phyloP scores from a whole-genome alignment of 2,888 invertebrate species.

The Tenthredo mesomela region DNA sequence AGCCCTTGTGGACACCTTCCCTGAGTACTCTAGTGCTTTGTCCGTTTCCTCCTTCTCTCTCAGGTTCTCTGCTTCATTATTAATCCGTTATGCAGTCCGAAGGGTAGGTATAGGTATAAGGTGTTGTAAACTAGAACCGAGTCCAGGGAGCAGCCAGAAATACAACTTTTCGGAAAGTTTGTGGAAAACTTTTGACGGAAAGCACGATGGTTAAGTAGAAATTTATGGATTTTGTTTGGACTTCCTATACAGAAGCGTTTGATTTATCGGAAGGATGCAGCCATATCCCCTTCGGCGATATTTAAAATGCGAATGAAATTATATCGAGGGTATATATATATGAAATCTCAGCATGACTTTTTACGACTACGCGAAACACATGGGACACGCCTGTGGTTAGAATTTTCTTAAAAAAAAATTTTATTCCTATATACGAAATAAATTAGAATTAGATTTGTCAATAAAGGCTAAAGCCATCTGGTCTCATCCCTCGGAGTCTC shows the following conservation, averaged over 20 bases:
- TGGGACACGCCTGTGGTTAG: neutral
- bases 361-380: neutral
- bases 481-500: neutral
- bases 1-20: constrained; percentile 9
- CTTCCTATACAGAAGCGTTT: constrained; percentile 17
- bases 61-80: constrained; percentile 63
- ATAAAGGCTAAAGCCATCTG: constrained; percentile 11
- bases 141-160: constrained; percentile 67
- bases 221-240: constrained; percentile 53
- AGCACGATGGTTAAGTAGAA: constrained; percentile 36
- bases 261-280: constrained; percentile 47
- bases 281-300: neutral
- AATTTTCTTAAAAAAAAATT: neutral
- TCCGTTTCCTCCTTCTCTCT: constrained; percentile 26
- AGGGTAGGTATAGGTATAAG: constrained; percentile 55
- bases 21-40: constrained; percentile 38
- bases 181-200: constrained; percentile 75
- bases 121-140: constrained; percentile 61
- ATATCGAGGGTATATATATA: neutral
- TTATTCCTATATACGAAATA: neutral
- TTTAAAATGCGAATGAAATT: neutral
- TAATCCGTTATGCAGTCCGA: constrained; percentile 66
- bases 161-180: constrained; percentile 75
- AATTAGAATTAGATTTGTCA: neutral
- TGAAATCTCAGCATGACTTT: neutral